A percentile compares a stretch with the other conserved stretches of the same genome.
Conservation (phyloP, 2,797 vertebrate species). For the Emys orbicularis region DNA sequence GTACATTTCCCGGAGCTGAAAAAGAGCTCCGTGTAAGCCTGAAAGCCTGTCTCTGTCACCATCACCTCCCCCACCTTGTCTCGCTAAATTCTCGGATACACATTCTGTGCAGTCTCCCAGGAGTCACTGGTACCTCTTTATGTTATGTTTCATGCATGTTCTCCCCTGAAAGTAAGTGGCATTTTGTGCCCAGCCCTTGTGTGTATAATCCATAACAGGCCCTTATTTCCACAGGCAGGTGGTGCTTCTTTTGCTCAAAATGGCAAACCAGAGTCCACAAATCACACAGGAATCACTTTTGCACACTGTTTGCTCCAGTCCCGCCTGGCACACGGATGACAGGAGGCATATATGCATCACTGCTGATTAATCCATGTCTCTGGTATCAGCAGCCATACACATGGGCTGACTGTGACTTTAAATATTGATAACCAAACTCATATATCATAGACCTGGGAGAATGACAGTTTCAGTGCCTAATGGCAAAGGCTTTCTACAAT, state of each 20-base stretch:
- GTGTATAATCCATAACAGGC: neutral
- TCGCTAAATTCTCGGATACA: neutral
- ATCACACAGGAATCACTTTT: slow-evolving; percentile 55
- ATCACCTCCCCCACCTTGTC: too few species aligned
- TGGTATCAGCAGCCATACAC: slow-evolving; percentile 66
- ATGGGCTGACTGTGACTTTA: slow-evolving; percentile 77
- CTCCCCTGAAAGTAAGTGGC: neutral
- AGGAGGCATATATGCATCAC: slow-evolving; percentile 58
- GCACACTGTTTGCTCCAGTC: slow-evolving; percentile 39
- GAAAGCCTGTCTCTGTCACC: neutral
- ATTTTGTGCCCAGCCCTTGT: slow-evolving; percentile 46
- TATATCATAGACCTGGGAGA: slow-evolving; percentile 78
- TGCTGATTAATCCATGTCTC: slow-evolving; percentile 71
- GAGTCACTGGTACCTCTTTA: neutral
- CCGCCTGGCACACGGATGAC: slow-evolving; percentile 45
- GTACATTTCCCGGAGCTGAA: neutral
- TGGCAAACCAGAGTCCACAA: slow-evolving; percentile 59
- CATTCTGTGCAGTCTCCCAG: neutral
- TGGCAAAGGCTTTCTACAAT: slow-evolving; percentile 82
- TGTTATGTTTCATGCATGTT: neutral
- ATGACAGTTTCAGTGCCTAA: slow-evolving; percentile 81
- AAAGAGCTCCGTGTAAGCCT: neutral
- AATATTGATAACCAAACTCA: slow-evolving; percentile 84
- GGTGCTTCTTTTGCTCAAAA: slow-evolving; percentile 51
- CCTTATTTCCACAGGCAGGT: neutral